Conservation (phyloP, 1,140 invertebrate genomes). For the Ylistrum balloti region DNA sequence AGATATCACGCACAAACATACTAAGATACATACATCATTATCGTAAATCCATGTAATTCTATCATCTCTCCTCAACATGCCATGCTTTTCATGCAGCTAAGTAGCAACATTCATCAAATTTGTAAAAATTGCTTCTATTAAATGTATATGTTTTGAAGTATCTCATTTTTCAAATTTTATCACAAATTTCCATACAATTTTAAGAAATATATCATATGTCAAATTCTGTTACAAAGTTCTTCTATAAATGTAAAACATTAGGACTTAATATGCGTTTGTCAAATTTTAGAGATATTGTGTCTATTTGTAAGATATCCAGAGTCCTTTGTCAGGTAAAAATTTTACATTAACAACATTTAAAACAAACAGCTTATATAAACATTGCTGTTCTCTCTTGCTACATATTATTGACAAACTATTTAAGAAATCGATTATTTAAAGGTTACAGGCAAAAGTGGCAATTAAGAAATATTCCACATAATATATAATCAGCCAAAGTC, state of each 20-base stretch:
- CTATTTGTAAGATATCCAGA: neutral
- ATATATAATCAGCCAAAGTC: too few relatives aligned
- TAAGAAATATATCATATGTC: neutral
- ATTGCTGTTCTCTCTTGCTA: neutral
- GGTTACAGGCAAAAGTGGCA: too few relatives aligned
- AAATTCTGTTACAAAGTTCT: too few relatives aligned
- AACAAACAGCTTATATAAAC: neutral
- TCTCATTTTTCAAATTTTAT: too few relatives aligned
- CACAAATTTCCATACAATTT: too few relatives aligned
- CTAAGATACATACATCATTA: neutral
- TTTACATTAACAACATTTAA: neutral
- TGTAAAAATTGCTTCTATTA: neutral
- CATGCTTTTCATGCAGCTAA: neutral
- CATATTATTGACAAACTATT: too few relatives aligned
- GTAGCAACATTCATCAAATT: neutral
- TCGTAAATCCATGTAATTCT: neutral
- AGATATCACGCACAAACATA: conserved; percentile 32
- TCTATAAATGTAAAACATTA: too few relatives aligned
- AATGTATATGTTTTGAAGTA: too few relatives aligned
- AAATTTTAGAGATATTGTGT: neutral
- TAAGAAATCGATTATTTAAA: too few relatives aligned
- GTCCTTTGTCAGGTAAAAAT: neutral
- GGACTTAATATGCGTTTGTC: too few relatives aligned
- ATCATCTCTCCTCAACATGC: neutral
- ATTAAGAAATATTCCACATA: too few relatives aligned